Base-by-base conservation (phyloP, 2,797 vertebrate species). In the Mus caroli region DNA sequence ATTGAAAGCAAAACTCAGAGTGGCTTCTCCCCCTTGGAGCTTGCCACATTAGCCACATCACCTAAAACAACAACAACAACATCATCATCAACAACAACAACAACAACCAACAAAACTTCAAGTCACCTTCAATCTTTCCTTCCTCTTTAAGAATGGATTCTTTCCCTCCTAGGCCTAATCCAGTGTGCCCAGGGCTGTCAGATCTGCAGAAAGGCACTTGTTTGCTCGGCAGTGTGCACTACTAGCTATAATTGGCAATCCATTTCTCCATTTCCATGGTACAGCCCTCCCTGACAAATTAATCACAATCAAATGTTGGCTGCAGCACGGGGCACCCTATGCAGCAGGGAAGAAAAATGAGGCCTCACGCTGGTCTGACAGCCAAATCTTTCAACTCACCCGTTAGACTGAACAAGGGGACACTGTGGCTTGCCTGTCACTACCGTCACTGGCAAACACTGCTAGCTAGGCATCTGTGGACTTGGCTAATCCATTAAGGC, bases 321-420 rank as follows among this genome's bases (percentile, higher is more conserved):
- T 98, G 98, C 17, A 92, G 98, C 97, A 98, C 97, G 98, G 98
- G 98, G 98, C 97, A 98, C 99, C 98, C 98, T 97, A 15, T 13
- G 60, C 43, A 14, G 97, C 97, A 82, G 80, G 54, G 98, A 99
- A 99, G 99, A 99, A 99, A 99, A 99, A 99, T 99, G 99, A 99
- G 99, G 98, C 98, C 99, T 99, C 98, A 97, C 82, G 96, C 98
- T 31, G 89, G 82, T 92, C 94, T 99, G 99, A 99, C 99, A 99
- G 99, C 98, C 98, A 98, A 99, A 99, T 99, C 99, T 98, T 99
- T 99, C 99, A 99, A 98, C 98, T 98, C 98, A 96, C 98, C 98
- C 99, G 95, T 99, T 99, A 99, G 98, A 98, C 98, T 94, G 98
- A 99, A 98, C 94, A 97, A 99, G 99, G 98, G 98, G 98, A 99